Evolutionary conservation across 2,888 invertebrate species (phyloP), one percentile per base, ranked within the genome.

Genomic region (Acronicta aceris): DNA sequence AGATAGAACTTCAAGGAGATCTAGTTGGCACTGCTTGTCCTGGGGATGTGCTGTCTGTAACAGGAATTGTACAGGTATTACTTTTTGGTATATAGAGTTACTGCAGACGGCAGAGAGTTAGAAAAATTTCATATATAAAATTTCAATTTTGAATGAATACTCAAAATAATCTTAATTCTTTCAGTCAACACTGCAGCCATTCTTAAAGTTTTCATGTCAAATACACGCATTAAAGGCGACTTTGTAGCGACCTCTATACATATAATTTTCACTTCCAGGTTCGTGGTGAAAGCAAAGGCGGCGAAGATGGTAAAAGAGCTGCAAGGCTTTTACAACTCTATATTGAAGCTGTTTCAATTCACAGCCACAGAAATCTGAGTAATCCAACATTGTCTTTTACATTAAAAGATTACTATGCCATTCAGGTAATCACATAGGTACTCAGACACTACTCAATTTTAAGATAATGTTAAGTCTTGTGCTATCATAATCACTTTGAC

Each of bases 41-140:
- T 12, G 99, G 99, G 2, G 98, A 99, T 92, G 97, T 98, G 75
- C 95, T 99, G 0, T 97, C 97, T 13, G 95, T 99, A 10, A 97
- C 97, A 58, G 99, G 99, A 36, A 96, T 98, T 68, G 96, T 99
- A 17, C 98, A 97, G 94, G 97, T 53, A 69, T 47, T 8, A 12
- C 5, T n/a, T 17, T 7, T 1, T 13, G 7, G 36, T 33, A 10
- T 12, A 33, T 13, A 36, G 12, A 33, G 36, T 36, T 36, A 36
- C 13, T 36, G 13, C 1, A 36, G 36, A 27, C 5, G 6, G 2
- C 21, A 21, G 21, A 21, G 21, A 21, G n/a, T n/a, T n/a, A n/a
- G n/a, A n/a, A n/a, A n/a, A n/a, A n/a, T n/a, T n/a, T n/a, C n/a
- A n/a, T n/a, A n/a, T n/a, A n/a, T n/a, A n/a, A n/a, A n/a, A n/a